Conservation (phyloP, 2,797 vertebrate genomes). For the Pseudochromis fuscus region DNA sequence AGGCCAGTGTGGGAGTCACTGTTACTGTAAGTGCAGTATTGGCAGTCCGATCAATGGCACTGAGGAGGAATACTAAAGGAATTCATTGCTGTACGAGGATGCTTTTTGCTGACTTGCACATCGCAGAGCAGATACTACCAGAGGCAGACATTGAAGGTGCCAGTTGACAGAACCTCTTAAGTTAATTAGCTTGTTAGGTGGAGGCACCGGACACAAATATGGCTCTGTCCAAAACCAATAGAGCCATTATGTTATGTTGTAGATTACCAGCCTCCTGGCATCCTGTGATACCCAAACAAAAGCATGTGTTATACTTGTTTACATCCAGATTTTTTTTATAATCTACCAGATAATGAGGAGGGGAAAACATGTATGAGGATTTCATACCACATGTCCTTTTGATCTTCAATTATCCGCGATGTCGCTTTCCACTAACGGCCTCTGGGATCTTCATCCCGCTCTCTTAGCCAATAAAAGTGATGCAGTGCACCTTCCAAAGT, state of each 20-base stretch:
- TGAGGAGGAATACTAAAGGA: constrained; percentile 67
- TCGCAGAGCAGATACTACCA: constrained; percentile 48
- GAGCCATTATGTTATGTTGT: constrained; percentile 44
- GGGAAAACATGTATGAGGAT: constrained; percentile 20
- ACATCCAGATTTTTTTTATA: neutral
- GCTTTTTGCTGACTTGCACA: constrained; percentile 75
- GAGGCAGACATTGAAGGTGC: constrained; percentile 61
- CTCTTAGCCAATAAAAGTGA: constrained; percentile 50
- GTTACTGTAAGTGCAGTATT: constrained; percentile 78
- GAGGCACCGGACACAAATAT: constrained; percentile 58
- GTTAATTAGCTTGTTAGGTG: constrained; percentile 78
- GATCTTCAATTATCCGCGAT: constrained; percentile 63
- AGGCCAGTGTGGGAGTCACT: constrained; percentile 53
- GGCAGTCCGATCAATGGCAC: constrained; percentile 73
- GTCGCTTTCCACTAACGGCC: constrained; percentile 67
- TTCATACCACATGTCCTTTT: constrained; percentile 59
- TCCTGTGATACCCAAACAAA: constrained; percentile 13
- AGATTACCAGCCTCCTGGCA: constrained; percentile 47
- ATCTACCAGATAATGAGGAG: constrained; percentile 3
- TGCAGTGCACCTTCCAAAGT: constrained; percentile 44
- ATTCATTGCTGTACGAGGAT: constrained; percentile 44
- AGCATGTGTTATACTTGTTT: constrained; percentile 12
- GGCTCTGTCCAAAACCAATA: constrained; percentile 69
- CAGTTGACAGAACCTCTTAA: constrained; percentile 78
- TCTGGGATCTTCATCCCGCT: constrained; percentile 64